Percentiles rank a stretch among this genome's conserved stretches.
These are phyloP conservation scores for Rhynchophorus ferrugineus DNA, from an alignment of 1,140 invertebrate species.

Conservation along the genomic window DNA sequence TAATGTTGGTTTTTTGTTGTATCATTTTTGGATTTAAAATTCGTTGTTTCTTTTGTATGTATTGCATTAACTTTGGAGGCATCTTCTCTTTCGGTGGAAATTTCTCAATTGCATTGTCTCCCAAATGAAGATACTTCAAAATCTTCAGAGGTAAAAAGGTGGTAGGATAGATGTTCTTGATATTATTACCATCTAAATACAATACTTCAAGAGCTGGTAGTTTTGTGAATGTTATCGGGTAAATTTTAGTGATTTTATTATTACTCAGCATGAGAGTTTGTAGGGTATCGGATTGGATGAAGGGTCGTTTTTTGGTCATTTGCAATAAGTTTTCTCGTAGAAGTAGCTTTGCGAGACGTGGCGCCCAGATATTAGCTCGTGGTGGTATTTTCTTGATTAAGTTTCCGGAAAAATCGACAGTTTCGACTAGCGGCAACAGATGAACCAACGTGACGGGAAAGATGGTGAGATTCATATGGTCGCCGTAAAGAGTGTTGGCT, in stretches of 20 bases:
- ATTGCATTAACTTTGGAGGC: slow-evolving; percentile 14
- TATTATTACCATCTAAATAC: slow-evolving; percentile 31
- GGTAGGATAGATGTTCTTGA: slow-evolving; percentile 23
- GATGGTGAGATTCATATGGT: slow-evolving; percentile 28
- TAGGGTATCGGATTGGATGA: slow-evolving; percentile 26
- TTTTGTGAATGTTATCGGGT: slow-evolving; percentile 24
- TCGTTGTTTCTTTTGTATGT: slow-evolving; percentile 22
- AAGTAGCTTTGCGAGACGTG: slow-evolving; percentile 27
- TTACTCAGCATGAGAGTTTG: slow-evolving; percentile 29
- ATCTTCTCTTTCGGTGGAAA: slow-evolving; percentile 25
- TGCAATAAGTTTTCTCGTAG: slow-evolving; percentile 26
- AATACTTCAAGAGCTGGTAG: slow-evolving; percentile 29
- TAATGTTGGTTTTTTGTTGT: too few relatives aligned
- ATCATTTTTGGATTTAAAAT: too few relatives aligned
- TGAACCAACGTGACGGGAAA: slow-evolving; percentile 22
- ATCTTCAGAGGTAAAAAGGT: slow-evolving; percentile 25
- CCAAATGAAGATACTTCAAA: slow-evolving; percentile 33
- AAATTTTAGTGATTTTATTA: slow-evolving; percentile 27
- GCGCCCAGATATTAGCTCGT: slow-evolving; percentile 17
- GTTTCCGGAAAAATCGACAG: slow-evolving; percentile 31
- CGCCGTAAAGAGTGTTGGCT: slow-evolving; percentile 31
- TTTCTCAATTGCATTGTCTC: slow-evolving; percentile 24
- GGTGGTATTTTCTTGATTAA: slow-evolving; percentile 21
- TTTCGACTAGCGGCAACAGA: slow-evolving; percentile 25
- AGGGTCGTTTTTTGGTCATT: slow-evolving; percentile 22